Evolutionary conservation across 2,888 invertebrate genomes (phyloP), one percentile per base, ranked within the genome.

Genomic region (Ectobius pallidus): DNA sequence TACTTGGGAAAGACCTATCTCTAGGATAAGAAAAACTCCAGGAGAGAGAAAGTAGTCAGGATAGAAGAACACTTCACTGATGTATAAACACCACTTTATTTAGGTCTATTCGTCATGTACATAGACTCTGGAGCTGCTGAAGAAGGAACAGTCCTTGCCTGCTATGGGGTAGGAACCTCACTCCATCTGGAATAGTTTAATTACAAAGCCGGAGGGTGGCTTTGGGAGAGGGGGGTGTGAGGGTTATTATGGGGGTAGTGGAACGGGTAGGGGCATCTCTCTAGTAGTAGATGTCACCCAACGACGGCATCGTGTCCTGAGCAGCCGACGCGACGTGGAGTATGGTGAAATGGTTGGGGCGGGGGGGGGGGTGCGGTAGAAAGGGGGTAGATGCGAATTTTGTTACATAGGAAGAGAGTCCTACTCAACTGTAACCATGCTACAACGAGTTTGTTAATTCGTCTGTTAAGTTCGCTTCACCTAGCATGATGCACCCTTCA

Each of bases 361-460:
- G 3, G 52, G 52, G 22, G 46, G 4, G n/a, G n/a, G 46, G 46
- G 52, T 30, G 9, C n/a, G n/a, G n/a, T n/a, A n/a, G n/a, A n/a
- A n/a, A n/a, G n/a, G n/a, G n/a, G n/a, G n/a, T n/a, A n/a, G n/a
- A n/a, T n/a, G n/a, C n/a, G 30, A 58, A 58, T 58, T 58, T 58
- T 58, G 58, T 30, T 30, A 58, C 58, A 58, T 58, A 58, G 58
- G 30, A 58, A 32, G 30, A 58, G 30, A 58, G 58, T 30, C 27
- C n/a, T 16, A 58, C 30, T 58, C 25, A 9, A 58, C 58, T 58
- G 58, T 11, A 58, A 58, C 58, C 58, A 58, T 58, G 58, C 30
- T 58, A 69, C 69, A 42, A 55, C 49, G 63, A 71, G 72, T 74
- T 71, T 61, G 74, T 73, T 75, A 75, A 75, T 73, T 75, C 73